Percentiles rank a stretch among this genome's conserved stretches.
These are phyloP conservation scores for Seira musarum DNA, from an alignment of 2,888 invertebrate genomes.

Conservation along the genomic window DNA sequence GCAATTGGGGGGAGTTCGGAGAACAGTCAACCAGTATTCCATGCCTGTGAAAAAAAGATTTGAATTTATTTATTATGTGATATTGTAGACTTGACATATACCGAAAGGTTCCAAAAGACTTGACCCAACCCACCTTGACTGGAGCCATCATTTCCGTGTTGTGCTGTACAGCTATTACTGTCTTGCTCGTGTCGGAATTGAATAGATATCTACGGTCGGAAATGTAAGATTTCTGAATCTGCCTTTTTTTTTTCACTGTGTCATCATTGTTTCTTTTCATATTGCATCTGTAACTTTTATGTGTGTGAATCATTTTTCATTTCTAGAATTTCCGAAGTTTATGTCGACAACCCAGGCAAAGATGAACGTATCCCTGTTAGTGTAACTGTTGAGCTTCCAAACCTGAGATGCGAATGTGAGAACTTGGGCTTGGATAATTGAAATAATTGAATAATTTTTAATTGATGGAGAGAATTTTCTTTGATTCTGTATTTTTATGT, in stretches of 20 bases:
- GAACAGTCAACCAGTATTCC: not conserved
- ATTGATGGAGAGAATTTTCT: not conserved
- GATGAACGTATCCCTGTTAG: slow-evolving; percentile 75
- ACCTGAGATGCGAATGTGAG: slow-evolving; percentile 75
- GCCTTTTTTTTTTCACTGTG: not conserved
- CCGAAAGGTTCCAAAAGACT: slow-evolving; percentile 75
- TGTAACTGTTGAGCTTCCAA: slow-evolving; percentile 74
- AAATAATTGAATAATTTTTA: not conserved
- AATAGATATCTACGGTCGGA: slow-evolving; percentile 73
- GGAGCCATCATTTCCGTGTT: slow-evolving; percentile 75
- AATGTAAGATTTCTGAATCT: slow-evolving; percentile 74
- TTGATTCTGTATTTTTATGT: slow-evolving; percentile 29
- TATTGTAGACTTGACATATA: slow-evolving; percentile 75
- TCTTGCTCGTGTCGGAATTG: slow-evolving; percentile 75
- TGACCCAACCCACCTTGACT: slow-evolving; percentile 76
- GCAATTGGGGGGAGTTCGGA: too few relatives aligned
- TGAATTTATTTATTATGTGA: slow-evolving; percentile 5
- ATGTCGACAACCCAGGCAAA: slow-evolving; percentile 75
- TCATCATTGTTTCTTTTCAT: slow-evolving; percentile 9
- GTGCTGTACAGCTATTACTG: slow-evolving; percentile 74
- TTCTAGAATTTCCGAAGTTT: slow-evolving; percentile 74
- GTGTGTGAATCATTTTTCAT: slow-evolving; percentile 5
- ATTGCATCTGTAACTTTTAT: not conserved
- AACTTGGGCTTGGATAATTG: not conserved
- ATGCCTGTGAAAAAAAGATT: not conserved